Conservation (phyloP, 1,140 invertebrate species). For the Drosophila quadrilineata region DNA sequence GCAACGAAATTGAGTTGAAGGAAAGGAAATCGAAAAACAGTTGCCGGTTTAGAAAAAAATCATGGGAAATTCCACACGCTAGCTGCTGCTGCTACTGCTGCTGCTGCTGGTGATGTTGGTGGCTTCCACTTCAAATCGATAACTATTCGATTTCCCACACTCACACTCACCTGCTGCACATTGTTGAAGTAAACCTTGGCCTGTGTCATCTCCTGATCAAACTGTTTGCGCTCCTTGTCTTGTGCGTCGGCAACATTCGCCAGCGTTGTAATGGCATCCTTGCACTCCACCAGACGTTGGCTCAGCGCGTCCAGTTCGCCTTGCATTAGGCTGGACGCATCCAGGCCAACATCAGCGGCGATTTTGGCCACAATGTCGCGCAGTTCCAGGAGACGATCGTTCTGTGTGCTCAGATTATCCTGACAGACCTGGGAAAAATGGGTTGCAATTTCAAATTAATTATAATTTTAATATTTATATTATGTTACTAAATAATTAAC, state of each 20-base stretch:
- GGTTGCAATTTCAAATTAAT: no score
- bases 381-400: slow-evolving; percentile 86
- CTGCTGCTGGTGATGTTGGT: slow-evolving; percentile 46
- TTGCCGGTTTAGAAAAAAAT: no score
- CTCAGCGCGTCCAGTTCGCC: slow-evolving; percentile 90
- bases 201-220: slow-evolving; percentile 83
- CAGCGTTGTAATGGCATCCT: slow-evolving; percentile 87
- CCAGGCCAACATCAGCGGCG: slow-evolving; percentile 88
- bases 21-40: no score
- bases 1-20: no score
- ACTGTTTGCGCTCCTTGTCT: slow-evolving; percentile 83
- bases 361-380: slow-evolving; percentile 89
- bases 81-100: slow-evolving; percentile 13
- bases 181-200: slow-evolving; percentile 85
- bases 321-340: slow-evolving; percentile 85
- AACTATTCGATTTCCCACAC: slow-evolving; percentile 20
- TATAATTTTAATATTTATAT: no score
- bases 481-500: no score
- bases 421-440: slow-evolving; percentile 85
- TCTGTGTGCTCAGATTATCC: slow-evolving; percentile 87
- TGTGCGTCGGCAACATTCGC: slow-evolving; percentile 88
- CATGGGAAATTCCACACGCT: no score
- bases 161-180: slow-evolving; percentile 84
- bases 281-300: slow-evolving; percentile 88
- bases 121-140: slow-evolving; percentile 67